Evolutionary conservation across 2,113 vertebrate genomes (phyloP).

Genomic region (Hippocampus guttulatus): DNA sequence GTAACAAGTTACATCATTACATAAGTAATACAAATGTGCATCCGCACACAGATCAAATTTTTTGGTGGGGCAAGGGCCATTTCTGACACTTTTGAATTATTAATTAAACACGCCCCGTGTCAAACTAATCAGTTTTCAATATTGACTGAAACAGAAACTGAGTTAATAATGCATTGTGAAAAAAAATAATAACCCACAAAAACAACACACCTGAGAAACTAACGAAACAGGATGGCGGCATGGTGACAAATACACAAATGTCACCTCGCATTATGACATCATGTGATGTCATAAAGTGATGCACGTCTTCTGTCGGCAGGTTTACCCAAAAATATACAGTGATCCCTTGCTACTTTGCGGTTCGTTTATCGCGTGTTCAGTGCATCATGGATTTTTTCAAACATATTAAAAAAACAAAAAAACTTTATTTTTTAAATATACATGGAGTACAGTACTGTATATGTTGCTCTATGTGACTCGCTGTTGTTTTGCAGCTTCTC

Average conservation of each 20-base stretch:
- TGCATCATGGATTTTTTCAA: too few species aligned
- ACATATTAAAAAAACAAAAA: too few species aligned
- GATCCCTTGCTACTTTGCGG: too few species aligned
- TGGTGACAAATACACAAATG: neutral
- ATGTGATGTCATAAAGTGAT: neutral
- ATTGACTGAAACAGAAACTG: neutral
- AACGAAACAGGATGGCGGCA: neutral
- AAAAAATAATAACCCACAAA: neutral
- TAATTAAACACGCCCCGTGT: neutral
- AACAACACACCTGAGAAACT: neutral
- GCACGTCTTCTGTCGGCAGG: conserved; percentile 23
- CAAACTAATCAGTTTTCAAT: neutral
- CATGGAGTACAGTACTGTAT: too few species aligned
- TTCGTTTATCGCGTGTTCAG: too few species aligned
- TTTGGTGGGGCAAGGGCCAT: neutral
- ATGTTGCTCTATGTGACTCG: too few species aligned
- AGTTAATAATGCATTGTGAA: neutral
- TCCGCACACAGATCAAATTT: neutral
- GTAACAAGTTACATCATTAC: too few species aligned
- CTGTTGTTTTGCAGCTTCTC: too few species aligned
- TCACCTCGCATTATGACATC: neutral
- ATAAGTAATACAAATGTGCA: too few species aligned
- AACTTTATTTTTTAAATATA: too few species aligned
- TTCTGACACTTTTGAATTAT: neutral
- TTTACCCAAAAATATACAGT: conserved; percentile 12